These are phyloP conservation scores for Patella vulgata DNA, from an alignment of 1,140 invertebrate species.

Conservation along the genomic window DNA sequence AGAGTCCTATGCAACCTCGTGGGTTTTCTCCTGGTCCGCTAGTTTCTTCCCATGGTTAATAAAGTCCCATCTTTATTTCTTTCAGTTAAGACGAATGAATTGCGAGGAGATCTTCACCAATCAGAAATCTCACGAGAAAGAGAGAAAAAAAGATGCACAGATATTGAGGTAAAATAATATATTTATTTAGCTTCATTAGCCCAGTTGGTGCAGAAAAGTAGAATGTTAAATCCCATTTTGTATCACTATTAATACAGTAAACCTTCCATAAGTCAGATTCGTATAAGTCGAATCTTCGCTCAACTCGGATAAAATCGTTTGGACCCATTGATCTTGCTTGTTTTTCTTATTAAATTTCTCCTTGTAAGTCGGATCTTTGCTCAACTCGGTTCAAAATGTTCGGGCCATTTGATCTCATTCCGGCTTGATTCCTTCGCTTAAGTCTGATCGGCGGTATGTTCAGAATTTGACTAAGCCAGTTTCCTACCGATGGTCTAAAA, in stretches of 20 bases:
- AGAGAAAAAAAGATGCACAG: conserved; percentile 28
- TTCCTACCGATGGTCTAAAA: no score
- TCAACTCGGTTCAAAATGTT: background rate
- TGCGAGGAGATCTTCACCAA: conserved; percentile 23
- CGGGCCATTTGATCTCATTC: background rate
- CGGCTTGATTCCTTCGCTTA: background rate
- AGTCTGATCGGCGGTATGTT: background rate
- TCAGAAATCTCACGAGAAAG: conserved; percentile 7
- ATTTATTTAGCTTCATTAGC: background rate
- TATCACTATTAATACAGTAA: no score
- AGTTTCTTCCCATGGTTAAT: no score
- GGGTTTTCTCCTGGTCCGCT: no score
- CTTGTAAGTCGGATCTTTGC: background rate
- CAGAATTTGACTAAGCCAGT: background rate
- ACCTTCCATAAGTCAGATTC: no score
- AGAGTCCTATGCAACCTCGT: no score
- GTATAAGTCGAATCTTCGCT: no score
- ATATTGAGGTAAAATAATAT: conserved; percentile 27
- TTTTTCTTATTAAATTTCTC: no score
- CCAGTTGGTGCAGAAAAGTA: no score
- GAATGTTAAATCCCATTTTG: no score
- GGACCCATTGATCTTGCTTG: no score
- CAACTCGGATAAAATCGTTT: no score
- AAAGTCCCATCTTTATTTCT: background rate
- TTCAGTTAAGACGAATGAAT: conserved; percentile 23